Conservation (phyloP, 2,888 invertebrate genomes). For the Lasioglossum vierecki region DNA sequence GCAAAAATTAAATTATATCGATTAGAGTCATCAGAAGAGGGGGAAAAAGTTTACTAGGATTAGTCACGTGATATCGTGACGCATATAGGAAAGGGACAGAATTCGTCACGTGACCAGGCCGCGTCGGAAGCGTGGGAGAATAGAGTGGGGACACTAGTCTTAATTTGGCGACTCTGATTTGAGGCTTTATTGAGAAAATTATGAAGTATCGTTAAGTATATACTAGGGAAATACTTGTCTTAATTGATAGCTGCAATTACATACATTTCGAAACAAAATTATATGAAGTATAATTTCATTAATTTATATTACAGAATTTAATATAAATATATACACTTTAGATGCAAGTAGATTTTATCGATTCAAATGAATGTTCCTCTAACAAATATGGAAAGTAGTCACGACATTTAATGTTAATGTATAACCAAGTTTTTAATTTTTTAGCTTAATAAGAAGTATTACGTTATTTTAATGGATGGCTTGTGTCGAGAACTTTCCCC, state of each 20-base stretch:
- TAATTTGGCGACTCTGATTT: no score
- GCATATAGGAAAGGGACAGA: no score
- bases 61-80: no score
- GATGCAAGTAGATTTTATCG: neutral
- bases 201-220: neutral
- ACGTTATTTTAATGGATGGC: neutral
- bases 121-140: no score
- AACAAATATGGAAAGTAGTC: neutral
- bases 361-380: neutral
- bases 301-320: neutral
- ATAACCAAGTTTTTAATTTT: neutral
- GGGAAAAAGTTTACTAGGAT: no score
- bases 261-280: neutral
- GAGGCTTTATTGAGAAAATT: neutral
- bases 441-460: neutral
- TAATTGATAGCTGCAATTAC: neutral
- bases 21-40: neutral
- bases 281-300: neutral
- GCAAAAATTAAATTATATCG: neutral
- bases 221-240: neutral
- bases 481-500: slow-evolving; percentile 8
- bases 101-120: no score
- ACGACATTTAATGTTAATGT: neutral
- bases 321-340: neutral
- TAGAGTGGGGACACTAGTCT: no score